phyloP scores from a whole-genome alignment of 1,140 invertebrate genomes.

The Atta texana region DNA sequence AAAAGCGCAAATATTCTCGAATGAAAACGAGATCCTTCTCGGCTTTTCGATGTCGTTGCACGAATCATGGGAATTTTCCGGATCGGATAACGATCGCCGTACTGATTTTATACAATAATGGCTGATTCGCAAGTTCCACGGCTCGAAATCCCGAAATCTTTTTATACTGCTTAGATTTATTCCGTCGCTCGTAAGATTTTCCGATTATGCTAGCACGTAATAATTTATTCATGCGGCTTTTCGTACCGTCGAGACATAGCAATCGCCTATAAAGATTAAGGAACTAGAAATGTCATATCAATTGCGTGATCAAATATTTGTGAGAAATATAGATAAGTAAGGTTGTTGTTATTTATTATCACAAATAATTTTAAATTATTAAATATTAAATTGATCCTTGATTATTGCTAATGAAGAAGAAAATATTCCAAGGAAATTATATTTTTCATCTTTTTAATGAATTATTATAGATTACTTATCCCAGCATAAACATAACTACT shows the following conservation, averaged over 20 bases:
- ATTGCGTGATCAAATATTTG: slow-evolving; percentile 82
- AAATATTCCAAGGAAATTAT: neutral
- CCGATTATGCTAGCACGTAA: slow-evolving; percentile 80
- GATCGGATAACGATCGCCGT: slow-evolving; percentile 34
- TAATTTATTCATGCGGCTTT: slow-evolving; percentile 83
- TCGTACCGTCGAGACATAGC: slow-evolving; percentile 71
- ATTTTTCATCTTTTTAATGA: neutral
- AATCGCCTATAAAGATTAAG: slow-evolving; percentile 61
- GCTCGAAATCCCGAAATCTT: slow-evolving; percentile 48
- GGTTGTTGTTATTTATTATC: slow-evolving; percentile 65
- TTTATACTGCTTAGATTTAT: slow-evolving; percentile 74
- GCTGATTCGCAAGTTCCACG: slow-evolving; percentile 10
- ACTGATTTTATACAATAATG: slow-evolving; percentile 38
- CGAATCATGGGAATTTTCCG: slow-evolving; percentile 25
- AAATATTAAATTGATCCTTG: slow-evolving; percentile 9
- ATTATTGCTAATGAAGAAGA: neutral
- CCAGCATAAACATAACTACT: too few relatives aligned
- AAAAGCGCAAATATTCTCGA: slow-evolving; percentile 29
- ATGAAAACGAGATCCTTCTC: slow-evolving; percentile 12
- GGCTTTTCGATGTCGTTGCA: slow-evolving; percentile 2
- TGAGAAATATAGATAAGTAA: slow-evolving; percentile 56
- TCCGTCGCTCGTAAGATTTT: slow-evolving; percentile 82
- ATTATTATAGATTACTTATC: neutral
- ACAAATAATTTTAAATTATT: slow-evolving; percentile 56
- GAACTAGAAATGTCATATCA: slow-evolving; percentile 83